Evolutionary conservation across 2,113 vertebrate genomes (phyloP).

Genomic region (Seriola aureovittata): DNA sequence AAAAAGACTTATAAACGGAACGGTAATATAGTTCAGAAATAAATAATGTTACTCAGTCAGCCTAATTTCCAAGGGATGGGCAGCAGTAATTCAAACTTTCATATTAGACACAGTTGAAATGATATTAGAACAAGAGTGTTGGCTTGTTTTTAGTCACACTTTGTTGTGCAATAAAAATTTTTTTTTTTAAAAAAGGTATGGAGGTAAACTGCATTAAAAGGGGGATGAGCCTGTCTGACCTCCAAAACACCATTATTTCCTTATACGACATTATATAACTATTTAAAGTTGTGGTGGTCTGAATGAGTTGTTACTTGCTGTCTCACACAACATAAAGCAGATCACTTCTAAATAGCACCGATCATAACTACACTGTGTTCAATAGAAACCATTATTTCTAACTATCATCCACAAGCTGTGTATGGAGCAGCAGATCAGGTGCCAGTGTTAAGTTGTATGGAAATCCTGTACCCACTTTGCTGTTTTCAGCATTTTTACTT

Average conservation of each 20-base stretch:
- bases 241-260: neutral
- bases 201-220: too few species aligned
- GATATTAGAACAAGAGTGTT: conserved; percentile 23
- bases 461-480: too few species aligned
- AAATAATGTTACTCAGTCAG: conserved; percentile 35
- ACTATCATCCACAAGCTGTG: neutral
- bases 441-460: too few species aligned
- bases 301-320: neutral
- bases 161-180: neutral
- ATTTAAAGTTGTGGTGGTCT: neutral
- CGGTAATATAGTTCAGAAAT: conserved; percentile 17
- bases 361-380: neutral
- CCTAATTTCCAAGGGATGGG: conserved; percentile 24
- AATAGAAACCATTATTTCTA: neutral
- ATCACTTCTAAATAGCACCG: neutral
- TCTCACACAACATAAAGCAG: neutral
- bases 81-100: neutral
- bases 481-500: too few species aligned
- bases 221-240: too few species aligned
- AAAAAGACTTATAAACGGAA: conserved; percentile 29
- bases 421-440: neutral
- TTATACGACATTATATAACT: neutral
- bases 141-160: neutral
- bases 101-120: conserved; percentile 1
- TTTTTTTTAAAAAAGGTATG: neutral